Conservation (phyloP, 1,140 invertebrate genomes). For the Sinella curviseta region DNA sequence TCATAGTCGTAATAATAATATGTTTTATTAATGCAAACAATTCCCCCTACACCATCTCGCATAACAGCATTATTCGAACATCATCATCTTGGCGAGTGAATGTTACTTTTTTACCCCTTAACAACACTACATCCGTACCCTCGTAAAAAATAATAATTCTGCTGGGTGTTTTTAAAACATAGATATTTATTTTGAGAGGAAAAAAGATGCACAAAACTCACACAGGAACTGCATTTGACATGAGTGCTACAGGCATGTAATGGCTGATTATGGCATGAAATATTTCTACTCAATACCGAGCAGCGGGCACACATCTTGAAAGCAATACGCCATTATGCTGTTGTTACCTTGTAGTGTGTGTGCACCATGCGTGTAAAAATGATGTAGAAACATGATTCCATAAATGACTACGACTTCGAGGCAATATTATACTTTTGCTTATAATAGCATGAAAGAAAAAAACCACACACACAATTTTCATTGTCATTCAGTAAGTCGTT, state of each 20-base stretch:
- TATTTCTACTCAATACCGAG: not conserved
- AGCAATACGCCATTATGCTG: not conserved
- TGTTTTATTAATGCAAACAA: not conserved
- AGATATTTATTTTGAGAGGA: not conserved
- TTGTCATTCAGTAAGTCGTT: conserved; percentile 9
- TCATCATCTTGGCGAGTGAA: too few relatives aligned
- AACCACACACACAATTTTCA: not conserved
- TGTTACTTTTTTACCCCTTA: not conserved
- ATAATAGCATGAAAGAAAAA: not conserved
- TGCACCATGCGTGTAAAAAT: conserved; percentile 13
- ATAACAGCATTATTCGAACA: not conserved
- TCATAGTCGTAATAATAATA: not conserved
- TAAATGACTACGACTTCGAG: too few relatives aligned
- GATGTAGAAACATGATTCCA: conserved; percentile 14
- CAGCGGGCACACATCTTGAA: not conserved
- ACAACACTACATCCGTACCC: not conserved
- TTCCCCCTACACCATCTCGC: not conserved
- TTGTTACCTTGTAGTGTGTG: not conserved
- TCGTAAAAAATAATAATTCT: too few relatives aligned
- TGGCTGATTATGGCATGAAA: not conserved
- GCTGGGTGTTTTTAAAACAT: not conserved
- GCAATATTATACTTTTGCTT: too few relatives aligned
- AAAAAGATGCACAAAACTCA: not conserved
- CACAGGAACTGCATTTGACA: conserved; percentile 16
- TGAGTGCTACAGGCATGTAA: not conserved